These are phyloP conservation scores for Drosophila kokeensis DNA, from an alignment of 2,888 invertebrate genomes.

Conservation along the genomic window DNA sequence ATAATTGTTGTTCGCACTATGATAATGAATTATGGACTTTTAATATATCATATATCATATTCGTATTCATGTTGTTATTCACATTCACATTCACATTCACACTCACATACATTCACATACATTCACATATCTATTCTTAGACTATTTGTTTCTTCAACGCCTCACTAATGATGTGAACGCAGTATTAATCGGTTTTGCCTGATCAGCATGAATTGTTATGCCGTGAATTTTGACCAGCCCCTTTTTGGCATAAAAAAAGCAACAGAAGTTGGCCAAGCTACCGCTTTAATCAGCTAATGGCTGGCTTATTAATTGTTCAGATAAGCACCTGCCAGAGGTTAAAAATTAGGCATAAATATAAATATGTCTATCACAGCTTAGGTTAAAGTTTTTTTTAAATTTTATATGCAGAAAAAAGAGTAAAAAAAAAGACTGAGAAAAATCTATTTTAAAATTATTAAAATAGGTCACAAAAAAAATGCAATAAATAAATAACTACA, in stretches of 20 bases:
- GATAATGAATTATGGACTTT: slow-evolving; percentile 51
- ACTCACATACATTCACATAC: background rate
- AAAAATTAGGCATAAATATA: background rate
- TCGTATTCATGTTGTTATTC: background rate
- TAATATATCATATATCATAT: slow-evolving; percentile 40
- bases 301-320: background rate
- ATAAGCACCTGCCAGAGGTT: background rate
- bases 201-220: background rate
- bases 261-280: background rate
- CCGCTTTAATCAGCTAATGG: background rate
- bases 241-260: background rate
- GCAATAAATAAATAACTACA: background rate
- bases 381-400: background rate
- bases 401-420: background rate
- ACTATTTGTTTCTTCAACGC: slow-evolving; percentile 33
- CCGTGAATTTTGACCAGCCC: slow-evolving; percentile 5
- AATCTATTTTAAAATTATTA: background rate
- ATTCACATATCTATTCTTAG: slow-evolving; percentile 4
- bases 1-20: slow-evolving; percentile 43
- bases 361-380: background rate
- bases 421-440: background rate
- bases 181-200: slow-evolving; percentile 43
- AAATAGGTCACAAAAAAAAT: background rate
- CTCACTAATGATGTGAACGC: slow-evolving; percentile 58
- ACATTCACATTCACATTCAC: background rate